Conservation (phyloP, 1,140 invertebrate species). For the Bombyx mori region ASM3026992v2 NC_085131.1:10811001-10811500, state of each 20-base stretch:
- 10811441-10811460: conserved; percentile 64
- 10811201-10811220: conserved; percentile 12
- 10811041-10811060: background rate
- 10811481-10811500: conserved; percentile 66
- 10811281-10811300: too few relatives aligned
- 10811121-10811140: conserved; percentile 32
- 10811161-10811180: conserved; percentile 14
- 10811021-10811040: too few relatives aligned
- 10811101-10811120: conserved; percentile 23
- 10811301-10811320: too few relatives aligned
- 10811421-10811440: conserved; percentile 71
- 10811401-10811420: background rate
- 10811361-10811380: too few relatives aligned
- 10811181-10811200: conserved; percentile 8
- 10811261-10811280: too few relatives aligned
- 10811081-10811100: conserved; percentile 22
- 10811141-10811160: conserved; percentile 23
- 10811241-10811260: background rate
- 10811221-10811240: conserved; percentile 27
- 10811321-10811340: too few relatives aligned
- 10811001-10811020: too few relatives aligned
- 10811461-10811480: conserved; percentile 43
- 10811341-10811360: too few relatives aligned
- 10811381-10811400: too few relatives aligned
- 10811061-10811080: conserved; percentile 18